Base-by-base conservation (phyloP, 2,888 invertebrate genomes). In the Drosophila tanythrix region DNA sequence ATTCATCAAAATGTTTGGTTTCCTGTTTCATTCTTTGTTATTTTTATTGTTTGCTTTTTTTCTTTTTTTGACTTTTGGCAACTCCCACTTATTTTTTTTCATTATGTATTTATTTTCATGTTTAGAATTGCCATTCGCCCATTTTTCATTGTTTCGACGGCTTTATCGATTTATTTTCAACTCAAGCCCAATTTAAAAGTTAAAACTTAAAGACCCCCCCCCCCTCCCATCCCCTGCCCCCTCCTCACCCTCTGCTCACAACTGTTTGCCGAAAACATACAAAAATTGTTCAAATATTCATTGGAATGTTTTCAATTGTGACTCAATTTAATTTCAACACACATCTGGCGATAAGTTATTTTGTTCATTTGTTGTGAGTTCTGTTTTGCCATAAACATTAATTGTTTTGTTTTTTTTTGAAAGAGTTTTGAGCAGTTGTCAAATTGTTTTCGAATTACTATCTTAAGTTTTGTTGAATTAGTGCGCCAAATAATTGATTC, bases 81-180 rank as follows among this genome's bases (percentile, higher is more conserved):
- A 92, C 91, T 89, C 91, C 92, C 92, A 92, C 91, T 91, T 92
- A 85, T 61, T 68, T 79, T 69, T 74, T 36, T 21, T 38, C 21
- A n/a, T 56, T 56, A 11, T 33, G 40, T 40, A 25, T 46, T 76
- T 66, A 73, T 65, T 65, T 69, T 68, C 63, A 56, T 59, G 64
- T 64, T 66, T 61, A 52, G 53, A 40, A 59, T 40, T 38, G 29
- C 38, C 51, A 38, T 29, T 21, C 33, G 36, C 31, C 27, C 58
- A 68, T 74, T 56, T 56, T n/a, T 40, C 21, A 29, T 38, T 56
- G n/a, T 15, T 40, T 31, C 7, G 48, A 43, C 38, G 25, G 0
- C 11, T 43, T 35, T 58, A 48, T 70, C 33, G 70, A 70, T 56
- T 68, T 51, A 51, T 46, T 29, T 18, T 11, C 31, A 31, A 29